phyloP scores from a whole-genome alignment of 2,797 vertebrate species.

The Oophaga sylvatica region DNA sequence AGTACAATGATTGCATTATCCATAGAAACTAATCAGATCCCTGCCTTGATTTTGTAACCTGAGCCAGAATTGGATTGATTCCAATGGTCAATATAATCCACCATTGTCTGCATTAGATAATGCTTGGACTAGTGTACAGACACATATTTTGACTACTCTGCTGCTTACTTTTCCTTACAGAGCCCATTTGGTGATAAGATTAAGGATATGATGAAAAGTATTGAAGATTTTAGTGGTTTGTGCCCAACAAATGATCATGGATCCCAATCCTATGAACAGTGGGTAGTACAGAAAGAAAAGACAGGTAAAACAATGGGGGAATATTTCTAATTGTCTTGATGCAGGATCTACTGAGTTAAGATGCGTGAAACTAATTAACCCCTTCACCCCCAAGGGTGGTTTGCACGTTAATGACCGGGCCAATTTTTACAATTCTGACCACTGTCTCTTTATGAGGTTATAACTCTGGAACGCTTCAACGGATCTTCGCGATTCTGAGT shows the following conservation, averaged over 20 bases:
- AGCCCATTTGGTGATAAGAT: conserved; percentile 91
- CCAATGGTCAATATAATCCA: neutral
- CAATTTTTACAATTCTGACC: too few relatives aligned
- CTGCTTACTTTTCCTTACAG: conserved; percentile 73
- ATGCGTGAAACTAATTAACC: too few relatives aligned
- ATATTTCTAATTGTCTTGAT: too few relatives aligned
- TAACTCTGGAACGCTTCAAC: too few relatives aligned
- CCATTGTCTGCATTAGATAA: neutral
- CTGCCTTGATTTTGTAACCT: too few relatives aligned
- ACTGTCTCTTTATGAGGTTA: too few relatives aligned
- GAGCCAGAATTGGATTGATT: neutral
- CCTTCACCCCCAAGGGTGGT: too few relatives aligned
- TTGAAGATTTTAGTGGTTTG: conserved; percentile 82
- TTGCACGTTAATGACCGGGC: too few relatives aligned
- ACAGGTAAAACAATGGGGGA: conserved; percentile 73
- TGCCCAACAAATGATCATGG: conserved; percentile 82
- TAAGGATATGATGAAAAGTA: conserved; percentile 86
- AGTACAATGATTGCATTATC: too few relatives aligned
- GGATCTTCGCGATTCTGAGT: too few relatives aligned
- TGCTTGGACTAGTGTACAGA: neutral
- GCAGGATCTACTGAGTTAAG: too few relatives aligned
- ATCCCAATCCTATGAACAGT: conserved; percentile 92
- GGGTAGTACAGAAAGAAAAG: conserved; percentile 86
- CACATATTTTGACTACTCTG: neutral
- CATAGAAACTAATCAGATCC: too few relatives aligned